Base-by-base conservation (phyloP, 2,888 invertebrate genomes). In the Tyria jacobaeae region DNA sequence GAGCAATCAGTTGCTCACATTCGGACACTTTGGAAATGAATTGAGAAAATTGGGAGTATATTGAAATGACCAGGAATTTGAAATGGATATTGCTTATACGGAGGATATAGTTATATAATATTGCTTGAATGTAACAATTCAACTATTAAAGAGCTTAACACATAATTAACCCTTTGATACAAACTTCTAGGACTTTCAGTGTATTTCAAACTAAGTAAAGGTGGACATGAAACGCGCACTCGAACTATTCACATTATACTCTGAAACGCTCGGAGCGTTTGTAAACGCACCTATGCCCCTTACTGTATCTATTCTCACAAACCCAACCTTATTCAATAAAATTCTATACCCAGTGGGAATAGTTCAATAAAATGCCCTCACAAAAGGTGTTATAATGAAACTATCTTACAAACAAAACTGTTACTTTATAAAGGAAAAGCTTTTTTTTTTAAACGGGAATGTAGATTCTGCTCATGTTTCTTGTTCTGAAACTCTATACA, bases 321-420 rank as follows among this genome's bases (percentile, higher is more conserved):
- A 74, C 66, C 66, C 67, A 65, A 69, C 62, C 62, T 75, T 76
- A 76, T 74, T 76, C 72, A 76, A 76, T 76, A 76, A 74, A 74
- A 74, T 67, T 72, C 70, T 63, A 67, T 66, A 51, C 64, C 66
- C 72, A 57, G 56, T 44, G 70, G 70, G 74, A 76, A 70, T 66
- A 71, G 66, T 72, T 73, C 70, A 76, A 75, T 75, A 75, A 73
- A 75, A 76, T 64, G 62, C 66, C 62, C 68, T 71, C 68, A 64
- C 68, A 71, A 65, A 73, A 73, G 73, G 70, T 75, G 73, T 73
- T 75, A 71, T 76, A 76, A 74, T 74, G 76, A 73, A 76, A 76
- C 72, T 76, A 72, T 72, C 61, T 65, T 66, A 68, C 70, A 75
- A 76, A 76, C 73, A 75, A 76, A 72, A 73, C 71, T 62, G 63